These are phyloP conservation scores for Pristionchus pacificus DNA, from an alignment of 1,140 invertebrate genomes.

Conservation along the genomic window DNA sequence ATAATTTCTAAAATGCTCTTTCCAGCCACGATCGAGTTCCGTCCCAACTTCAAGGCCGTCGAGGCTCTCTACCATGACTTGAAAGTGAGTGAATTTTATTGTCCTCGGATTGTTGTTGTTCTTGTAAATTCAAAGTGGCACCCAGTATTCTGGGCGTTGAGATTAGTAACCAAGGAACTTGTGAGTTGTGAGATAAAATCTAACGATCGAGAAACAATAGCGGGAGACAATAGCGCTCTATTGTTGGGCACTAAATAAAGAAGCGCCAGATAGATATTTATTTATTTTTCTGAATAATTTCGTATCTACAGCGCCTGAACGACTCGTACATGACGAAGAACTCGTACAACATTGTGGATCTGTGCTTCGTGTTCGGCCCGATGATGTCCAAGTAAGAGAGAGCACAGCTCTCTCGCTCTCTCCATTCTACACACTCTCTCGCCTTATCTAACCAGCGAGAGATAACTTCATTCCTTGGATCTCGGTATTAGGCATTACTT, in stretches of 20 bases:
- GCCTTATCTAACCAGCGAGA: too few species aligned
- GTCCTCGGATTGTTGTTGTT: too few species aligned
- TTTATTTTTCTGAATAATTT: neutral
- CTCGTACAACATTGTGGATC: slow-evolving; percentile 26
- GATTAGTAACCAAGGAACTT: neutral
- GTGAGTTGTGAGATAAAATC: neutral
- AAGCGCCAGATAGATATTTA: neutral
- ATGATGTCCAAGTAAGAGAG: slow-evolving; percentile 9
- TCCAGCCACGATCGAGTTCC: neutral
- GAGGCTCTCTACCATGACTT: too few species aligned
- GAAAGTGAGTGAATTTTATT: too few species aligned
- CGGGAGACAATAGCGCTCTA: too few species aligned
- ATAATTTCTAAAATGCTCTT: neutral
- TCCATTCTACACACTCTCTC: too few species aligned
- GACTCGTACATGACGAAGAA: slow-evolving; percentile 13
- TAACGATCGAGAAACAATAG: too few species aligned
- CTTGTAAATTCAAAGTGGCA: too few species aligned
- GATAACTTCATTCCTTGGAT: too few species aligned
- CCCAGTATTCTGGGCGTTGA: too few species aligned
- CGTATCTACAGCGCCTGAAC: neutral
- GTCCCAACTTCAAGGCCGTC: neutral
- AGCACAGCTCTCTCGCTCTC: too few species aligned
- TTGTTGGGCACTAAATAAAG: too few species aligned
- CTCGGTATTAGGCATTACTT: neutral
- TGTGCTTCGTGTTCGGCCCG: slow-evolving; percentile 20